These are phyloP conservation scores for Drymodes brunneopygia DNA, from an alignment of 2,113 vertebrate species.

Conservation along the genomic window DNA sequence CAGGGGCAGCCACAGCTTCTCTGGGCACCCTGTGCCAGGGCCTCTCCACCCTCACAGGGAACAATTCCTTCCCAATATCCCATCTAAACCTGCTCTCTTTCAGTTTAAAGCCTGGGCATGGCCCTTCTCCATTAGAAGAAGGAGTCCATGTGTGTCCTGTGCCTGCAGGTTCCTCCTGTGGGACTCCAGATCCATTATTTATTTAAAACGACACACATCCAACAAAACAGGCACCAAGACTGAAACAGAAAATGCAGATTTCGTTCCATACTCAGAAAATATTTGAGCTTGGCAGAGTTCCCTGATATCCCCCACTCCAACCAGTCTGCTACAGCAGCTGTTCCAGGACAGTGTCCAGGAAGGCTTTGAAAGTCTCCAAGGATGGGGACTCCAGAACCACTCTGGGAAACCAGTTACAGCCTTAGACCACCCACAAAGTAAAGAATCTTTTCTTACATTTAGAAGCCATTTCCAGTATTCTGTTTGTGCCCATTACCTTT, in stretches of 20 bases:
- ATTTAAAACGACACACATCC: background rate
- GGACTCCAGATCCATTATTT: background rate
- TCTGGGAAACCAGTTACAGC: background rate
- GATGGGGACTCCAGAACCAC: background rate
- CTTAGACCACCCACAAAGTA: background rate
- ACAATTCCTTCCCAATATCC: rapidly evolving
- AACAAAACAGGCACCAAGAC: background rate
- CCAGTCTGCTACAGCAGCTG: background rate
- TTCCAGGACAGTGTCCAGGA: background rate
- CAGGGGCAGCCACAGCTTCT: background rate
- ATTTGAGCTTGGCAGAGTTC: background rate
- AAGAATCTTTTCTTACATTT: background rate
- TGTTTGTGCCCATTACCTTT: background rate
- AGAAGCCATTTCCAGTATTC: background rate
- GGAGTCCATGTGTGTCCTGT: background rate
- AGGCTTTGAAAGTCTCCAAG: background rate
- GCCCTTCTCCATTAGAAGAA: background rate
- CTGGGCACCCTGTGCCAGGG: background rate
- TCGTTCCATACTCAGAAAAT: background rate
- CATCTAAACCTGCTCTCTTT: rapidly evolving
- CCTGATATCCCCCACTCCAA: background rate
- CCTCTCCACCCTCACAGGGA: rapidly evolving
- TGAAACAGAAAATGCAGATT: background rate
- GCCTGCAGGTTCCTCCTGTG: background rate
- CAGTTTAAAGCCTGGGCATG: background rate